Evolutionary conservation across 2,888 invertebrate genomes (phyloP), one percentile per base, ranked within the genome.

Genomic region (Rutpela maculata): DNA sequence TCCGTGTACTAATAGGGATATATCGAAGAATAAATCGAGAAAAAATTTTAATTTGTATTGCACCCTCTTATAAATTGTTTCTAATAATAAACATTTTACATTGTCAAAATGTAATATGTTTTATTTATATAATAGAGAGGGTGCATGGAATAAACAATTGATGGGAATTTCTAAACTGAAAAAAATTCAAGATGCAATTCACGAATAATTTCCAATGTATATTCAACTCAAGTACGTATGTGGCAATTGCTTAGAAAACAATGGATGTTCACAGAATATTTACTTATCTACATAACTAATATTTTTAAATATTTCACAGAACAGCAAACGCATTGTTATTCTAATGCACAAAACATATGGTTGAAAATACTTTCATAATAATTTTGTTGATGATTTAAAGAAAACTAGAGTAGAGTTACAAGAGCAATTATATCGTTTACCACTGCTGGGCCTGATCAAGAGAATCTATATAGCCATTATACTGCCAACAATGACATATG

Each of bases 181-280:
- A 60, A 60, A 70, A 70, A 60, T 60, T 5, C 19, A 19, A 10
- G 18, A 70, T 70, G 59, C 70, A 43, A 35, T 70, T 70, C 70
- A 70, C 60, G 70, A 22, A 70, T 43, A 60, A 38, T 31, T 59
- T 69, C 35, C 69, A 19, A 70, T 60, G 59, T 18, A 15, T 38
- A 62, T 70, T 70, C 70, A 70, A 62, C 70, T 50, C 70, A 18
- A 60, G 60, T 4, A 70, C 60, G 35, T 60, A 70, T 70, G 70
- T 70, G 50, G 60, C 26, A 70, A 70, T 70, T 60, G 43, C 60
- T 31, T 15, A 43, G 60, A 50, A 70, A 43, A 70, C 70, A 70
- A 70, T 70, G 60, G 15, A 43, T 50, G 60, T 70, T 69, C 43
- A 43, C 70, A 70, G 22, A 56, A 19, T 59, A 43, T 56, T 70